phyloP scores from a whole-genome alignment of 2,113 vertebrate genomes.

The Apus apus region DNA sequence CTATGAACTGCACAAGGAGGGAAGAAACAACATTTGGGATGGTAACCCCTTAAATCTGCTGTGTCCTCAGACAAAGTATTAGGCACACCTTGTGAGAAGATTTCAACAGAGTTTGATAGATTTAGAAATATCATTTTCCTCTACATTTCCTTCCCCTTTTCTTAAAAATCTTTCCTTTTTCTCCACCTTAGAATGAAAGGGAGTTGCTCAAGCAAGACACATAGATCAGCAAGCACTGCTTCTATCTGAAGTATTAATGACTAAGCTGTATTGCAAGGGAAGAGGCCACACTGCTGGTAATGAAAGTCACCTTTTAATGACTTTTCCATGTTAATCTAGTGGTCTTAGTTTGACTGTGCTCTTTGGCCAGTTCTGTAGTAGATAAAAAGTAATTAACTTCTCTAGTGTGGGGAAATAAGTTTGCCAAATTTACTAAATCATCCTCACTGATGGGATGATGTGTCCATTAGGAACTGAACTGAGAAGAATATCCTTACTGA shows the following conservation, averaged over 20 bases:
- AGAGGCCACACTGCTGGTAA: background rate
- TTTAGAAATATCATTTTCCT: too few relatives aligned
- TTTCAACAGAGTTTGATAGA: too few relatives aligned
- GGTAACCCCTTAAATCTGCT: too few relatives aligned
- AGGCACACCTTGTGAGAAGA: too few relatives aligned
- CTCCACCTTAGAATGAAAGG: background rate
- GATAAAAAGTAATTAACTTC: slow-evolving; percentile 25
- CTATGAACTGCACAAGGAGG: too few relatives aligned
- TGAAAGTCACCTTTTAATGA: slow-evolving; percentile 30
- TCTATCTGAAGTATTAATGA: background rate
- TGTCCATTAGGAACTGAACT: background rate
- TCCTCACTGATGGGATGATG: background rate
- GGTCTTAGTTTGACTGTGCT: slow-evolving; percentile 11
- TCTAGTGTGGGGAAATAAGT: background rate
- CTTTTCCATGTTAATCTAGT: slow-evolving; percentile 50
- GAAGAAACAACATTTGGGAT: too few relatives aligned
- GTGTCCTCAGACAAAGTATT: too few relatives aligned
- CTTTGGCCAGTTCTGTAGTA: background rate
- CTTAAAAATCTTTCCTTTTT: background rate
- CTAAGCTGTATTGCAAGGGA: background rate
- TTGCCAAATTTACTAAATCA: background rate
- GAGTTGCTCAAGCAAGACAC: background rate
- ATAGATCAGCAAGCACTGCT: background rate
- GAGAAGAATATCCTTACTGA: background rate
- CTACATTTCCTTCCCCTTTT: background rate